These are phyloP conservation scores for Chelonus insularis DNA, from an alignment of 1,140 invertebrate genomes.

Conservation along the genomic window DNA sequence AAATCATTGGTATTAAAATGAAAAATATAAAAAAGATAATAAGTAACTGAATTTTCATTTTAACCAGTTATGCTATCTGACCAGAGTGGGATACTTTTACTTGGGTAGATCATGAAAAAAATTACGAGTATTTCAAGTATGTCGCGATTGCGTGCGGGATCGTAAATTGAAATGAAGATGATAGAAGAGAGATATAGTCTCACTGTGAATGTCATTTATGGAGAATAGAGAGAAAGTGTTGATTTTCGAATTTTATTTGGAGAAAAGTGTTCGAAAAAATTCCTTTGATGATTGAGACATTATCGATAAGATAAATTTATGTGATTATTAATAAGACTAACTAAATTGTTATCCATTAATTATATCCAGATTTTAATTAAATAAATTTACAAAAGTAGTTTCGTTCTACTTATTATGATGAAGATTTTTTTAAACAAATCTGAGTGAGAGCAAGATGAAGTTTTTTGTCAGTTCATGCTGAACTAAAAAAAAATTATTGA, in stretches of 20 bases:
- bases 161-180: not conserved
- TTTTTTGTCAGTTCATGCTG: not conserved
- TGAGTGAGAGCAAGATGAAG: not conserved
- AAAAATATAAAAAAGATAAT: too few species aligned
- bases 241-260: not conserved
- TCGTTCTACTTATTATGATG: not conserved
- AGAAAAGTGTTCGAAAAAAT: not conserved
- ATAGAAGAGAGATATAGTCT: not conserved
- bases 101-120: too few species aligned
- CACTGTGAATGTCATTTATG: not conserved
- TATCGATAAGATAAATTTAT: not conserved
- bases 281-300: not conserved
- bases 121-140: too few species aligned
- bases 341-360: too few species aligned
- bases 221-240: slow-evolving; percentile 1
- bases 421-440: not conserved
- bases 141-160: too few species aligned
- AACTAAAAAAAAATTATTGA: too few species aligned
- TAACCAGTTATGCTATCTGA: too few species aligned
- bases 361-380: too few species aligned
- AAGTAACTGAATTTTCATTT: too few species aligned
- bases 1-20: too few species aligned
- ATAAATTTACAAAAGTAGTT: not conserved
- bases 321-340: too few species aligned
- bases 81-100: too few species aligned